These are phyloP conservation scores for Apotomis betuletana DNA, from an alignment of 2,888 invertebrate genomes.

Conservation along the genomic window DNA sequence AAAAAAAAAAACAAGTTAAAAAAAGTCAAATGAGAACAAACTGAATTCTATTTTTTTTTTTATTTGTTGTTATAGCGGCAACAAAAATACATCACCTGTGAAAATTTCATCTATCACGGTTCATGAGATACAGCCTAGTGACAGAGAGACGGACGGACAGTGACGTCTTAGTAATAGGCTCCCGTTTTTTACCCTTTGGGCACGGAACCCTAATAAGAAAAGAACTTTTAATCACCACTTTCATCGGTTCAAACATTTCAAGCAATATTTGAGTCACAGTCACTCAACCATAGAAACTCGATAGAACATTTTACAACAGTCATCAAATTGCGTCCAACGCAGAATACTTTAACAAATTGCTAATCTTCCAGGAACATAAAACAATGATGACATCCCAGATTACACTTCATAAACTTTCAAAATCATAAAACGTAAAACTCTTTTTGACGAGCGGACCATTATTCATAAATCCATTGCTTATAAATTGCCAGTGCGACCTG, in stretches of 20 bases:
- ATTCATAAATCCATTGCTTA: slow-evolving; percentile 39
- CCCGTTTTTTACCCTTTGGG: too few relatives aligned
- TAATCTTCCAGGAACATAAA: slow-evolving; percentile 32
- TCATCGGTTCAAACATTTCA: not conserved
- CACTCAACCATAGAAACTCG: not conserved
- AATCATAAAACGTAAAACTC: slow-evolving; percentile 30
- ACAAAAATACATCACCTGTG: too few relatives aligned
- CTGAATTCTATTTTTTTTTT: too few relatives aligned
- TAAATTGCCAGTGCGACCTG: slow-evolving; percentile 37
- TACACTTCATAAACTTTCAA: slow-evolving; percentile 38
- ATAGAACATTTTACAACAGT: slow-evolving; percentile 20
- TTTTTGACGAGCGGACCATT: slow-evolving; percentile 35
- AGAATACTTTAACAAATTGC: slow-evolving; percentile 27
- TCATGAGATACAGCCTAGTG: too few relatives aligned
- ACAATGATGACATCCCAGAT: slow-evolving; percentile 36
- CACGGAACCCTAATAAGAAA: too few relatives aligned
- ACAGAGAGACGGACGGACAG: too few relatives aligned
- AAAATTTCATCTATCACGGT: too few relatives aligned
- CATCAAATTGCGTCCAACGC: slow-evolving; percentile 1
- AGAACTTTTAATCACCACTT: not conserved
- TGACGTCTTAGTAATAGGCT: too few relatives aligned
- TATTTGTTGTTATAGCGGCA: too few relatives aligned
- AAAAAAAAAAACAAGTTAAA: too few relatives aligned
- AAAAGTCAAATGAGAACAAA: too few relatives aligned
- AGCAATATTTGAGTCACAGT: not conserved